phyloP scores from a whole-genome alignment of 1,140 invertebrate genomes.

The Drosophila santomea region DNA sequence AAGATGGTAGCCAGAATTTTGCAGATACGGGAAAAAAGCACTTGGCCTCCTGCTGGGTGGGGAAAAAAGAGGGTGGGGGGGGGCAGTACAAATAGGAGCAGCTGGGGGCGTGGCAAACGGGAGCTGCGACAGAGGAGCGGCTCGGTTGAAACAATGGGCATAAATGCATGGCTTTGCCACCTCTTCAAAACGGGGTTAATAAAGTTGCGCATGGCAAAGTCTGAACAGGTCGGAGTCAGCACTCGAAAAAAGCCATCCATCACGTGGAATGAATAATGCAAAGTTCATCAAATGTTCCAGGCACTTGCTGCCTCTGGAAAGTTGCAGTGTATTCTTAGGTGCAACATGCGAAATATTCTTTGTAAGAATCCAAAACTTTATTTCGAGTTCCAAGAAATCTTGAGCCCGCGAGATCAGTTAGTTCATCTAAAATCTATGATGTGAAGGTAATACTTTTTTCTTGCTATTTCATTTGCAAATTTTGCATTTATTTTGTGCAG shows the following conservation, averaged over 20 bases:
- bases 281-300: no score
- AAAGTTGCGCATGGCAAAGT: slow-evolving; percentile 62
- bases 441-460: no score
- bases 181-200: slow-evolving; percentile 72
- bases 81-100: slow-evolving; percentile 24
- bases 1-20: slow-evolving; percentile 40
- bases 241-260: slow-evolving; percentile 11
- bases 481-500: background rate
- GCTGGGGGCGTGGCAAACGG: slow-evolving; percentile 20
- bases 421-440: no score
- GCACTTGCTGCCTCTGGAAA: no score
- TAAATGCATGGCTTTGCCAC: slow-evolving; percentile 44
- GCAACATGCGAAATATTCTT: no score
- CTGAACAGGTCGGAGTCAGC: slow-evolving; percentile 18
- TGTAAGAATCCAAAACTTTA: no score
- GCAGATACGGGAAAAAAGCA: slow-evolving; percentile 21
- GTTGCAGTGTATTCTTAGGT: no score
- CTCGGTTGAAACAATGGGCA: slow-evolving; percentile 56
- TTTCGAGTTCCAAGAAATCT: no score
- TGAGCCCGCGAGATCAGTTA: no score
- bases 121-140: slow-evolving; percentile 12
- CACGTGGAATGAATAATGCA: background rate
- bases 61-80: background rate
- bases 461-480: no score
- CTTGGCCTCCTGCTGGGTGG: slow-evolving; percentile 1